Conservation (phyloP, 1,140 invertebrate genomes). For the Euborellia annulipes region DNA sequence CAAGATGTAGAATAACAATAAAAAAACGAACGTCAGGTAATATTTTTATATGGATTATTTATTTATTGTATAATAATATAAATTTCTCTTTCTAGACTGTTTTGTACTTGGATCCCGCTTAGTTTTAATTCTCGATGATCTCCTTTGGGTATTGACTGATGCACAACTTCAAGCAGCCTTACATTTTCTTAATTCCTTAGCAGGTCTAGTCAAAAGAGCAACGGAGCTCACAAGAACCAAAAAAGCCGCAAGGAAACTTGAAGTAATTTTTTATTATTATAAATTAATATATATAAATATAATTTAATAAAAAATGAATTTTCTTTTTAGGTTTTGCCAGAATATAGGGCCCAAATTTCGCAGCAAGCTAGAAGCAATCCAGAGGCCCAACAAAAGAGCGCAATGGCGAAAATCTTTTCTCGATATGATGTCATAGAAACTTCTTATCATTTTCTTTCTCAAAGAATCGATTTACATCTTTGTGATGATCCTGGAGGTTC, state of each 20-base stretch:
- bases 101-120: constrained; percentile 82
- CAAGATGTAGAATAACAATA: constrained; percentile 86
- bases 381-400: constrained; percentile 21
- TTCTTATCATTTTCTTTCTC: constrained; percentile 90
- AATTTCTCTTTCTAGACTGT: constrained; percentile 54
- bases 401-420: constrained; percentile 56
- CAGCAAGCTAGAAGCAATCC: constrained; percentile 36
- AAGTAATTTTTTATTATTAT: constrained; percentile 35
- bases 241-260: constrained; percentile 78
- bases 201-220: constrained; percentile 68
- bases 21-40: constrained; percentile 83
- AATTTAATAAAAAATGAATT: constrained; percentile 9
- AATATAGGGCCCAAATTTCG: constrained; percentile 59
- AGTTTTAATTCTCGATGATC: constrained; percentile 84
- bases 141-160: constrained; percentile 96
- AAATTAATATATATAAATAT: constrained; percentile 4
- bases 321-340: constrained; percentile 46
- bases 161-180: constrained; percentile 90
- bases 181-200: constrained; percentile 81
- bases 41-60: constrained; percentile 5
- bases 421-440: constrained; percentile 91
- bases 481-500: constrained; percentile 87
- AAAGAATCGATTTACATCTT: constrained; percentile 89
- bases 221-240: constrained; percentile 65
- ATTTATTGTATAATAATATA: constrained; percentile 6